Evolutionary conservation across 1,140 invertebrate genomes (phyloP), one percentile per base, ranked within the genome.

Genomic region (Magallana angulata): DNA sequence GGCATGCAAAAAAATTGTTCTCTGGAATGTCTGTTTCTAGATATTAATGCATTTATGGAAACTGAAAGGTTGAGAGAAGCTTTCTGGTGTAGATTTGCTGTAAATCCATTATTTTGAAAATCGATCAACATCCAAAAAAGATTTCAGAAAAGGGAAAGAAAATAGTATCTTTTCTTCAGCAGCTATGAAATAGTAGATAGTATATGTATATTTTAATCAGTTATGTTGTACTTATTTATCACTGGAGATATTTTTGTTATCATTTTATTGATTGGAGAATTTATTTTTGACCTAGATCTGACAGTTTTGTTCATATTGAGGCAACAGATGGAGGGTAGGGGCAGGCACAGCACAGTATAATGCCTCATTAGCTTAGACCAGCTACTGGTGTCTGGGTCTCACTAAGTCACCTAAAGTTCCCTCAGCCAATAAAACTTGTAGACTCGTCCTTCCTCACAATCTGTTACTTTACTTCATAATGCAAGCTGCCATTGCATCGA

Each of bases 261-360:
- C 36, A 48, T 48, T 48, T 30, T 30, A 30, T 76, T 36, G 68
- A 76, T 76, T 18, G 18, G 60, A 30, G 36, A 76, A 12, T 76
- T 76, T 76, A 76, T 76, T 76, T 30, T 76, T 76, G 24, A 76
- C 24, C 8, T 76, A 76, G 68, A 76, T 76, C 18, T 76, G 68
- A 18, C 8, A 76, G 68, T 76, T 76, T 36, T 76, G 24, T 76
- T 30, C 68, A 76, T 76, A 30, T 76, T 76, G 68, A 76, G 68
- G 30, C 68, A 76, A 76, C 68, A 76, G 68, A 76, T 5, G 24
- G 24, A 76, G 68, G 68, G 68, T 76, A 76, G 68, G 68, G 68
- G 24, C 24, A 71, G 68, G 24, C 24, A 76, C 8, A 76, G 30
- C 68, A 76, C 68, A 76, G 36, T 48, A 48, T 12, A 24, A 12